Base-by-base conservation (phyloP, 2,888 invertebrate genomes). In the Caenorhabditis virilis region DNA sequence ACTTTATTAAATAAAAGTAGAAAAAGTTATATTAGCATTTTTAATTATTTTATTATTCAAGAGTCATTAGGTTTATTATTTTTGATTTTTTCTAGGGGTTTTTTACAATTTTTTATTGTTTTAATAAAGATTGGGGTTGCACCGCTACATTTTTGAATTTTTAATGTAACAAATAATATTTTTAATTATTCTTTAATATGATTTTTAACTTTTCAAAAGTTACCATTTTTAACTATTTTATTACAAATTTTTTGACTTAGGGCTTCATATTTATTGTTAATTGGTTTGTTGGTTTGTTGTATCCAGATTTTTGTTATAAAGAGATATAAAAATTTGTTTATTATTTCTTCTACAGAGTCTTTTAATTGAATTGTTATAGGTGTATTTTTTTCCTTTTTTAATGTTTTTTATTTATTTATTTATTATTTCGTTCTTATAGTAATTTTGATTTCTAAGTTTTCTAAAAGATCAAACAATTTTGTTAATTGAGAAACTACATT, bases 151-250 rank as follows among this genome's bases (percentile, higher is more conserved):
- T 72, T 69, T 55, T 72, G 68, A 59, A 49, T 71, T 58, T 71
- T 71, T 69, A 65, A 35, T 50, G 65, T 72, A 13, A 59, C 59
- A 11, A 66, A 62, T 59, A 65, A 61, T 68, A 42, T 70, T 59
- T 56, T 53, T 62, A 58, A 54, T 57, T 69, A 51, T 64, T 41
- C 50, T 41, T 60, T 69, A 38, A 60, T 72, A 38, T 72, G 72
- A 45, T 72, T 72, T 68, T 72, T 72, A 72, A 72, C 72, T 26
- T 72, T 72, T 69, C 72, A 72, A 53, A 72, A 72, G 39, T 69
- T 73, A 88, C 84, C 91, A 75, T 90, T 90, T 87, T 90, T 90
- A 4, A 89, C 89, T 30, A 72, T 74, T 60, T 64, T 72, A 36
- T 67, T 71, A 51, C 59, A 69, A 16, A 49, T 69, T 45, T 67